Conservation (phyloP, 2,797 vertebrate species). For the Schizopygopsis malacanthus region DNA sequence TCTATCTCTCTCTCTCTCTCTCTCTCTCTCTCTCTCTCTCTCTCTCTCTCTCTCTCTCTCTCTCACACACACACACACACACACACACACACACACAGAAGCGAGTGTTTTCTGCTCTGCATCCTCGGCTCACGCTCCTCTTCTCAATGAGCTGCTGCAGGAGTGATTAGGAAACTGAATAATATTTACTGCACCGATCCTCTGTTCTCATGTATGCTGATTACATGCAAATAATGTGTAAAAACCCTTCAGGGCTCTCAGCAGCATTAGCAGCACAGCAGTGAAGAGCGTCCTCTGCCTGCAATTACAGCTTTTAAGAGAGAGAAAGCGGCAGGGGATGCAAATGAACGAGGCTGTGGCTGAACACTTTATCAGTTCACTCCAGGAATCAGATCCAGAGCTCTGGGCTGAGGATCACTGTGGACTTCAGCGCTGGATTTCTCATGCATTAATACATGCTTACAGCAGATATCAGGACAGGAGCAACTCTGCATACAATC, state of each 20-base stretch:
- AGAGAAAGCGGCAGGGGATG: slow-evolving; percentile 23
- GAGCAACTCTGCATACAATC: not conserved
- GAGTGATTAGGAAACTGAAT: not conserved
- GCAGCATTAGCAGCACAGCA: slow-evolving; percentile 24
- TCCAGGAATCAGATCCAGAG: not conserved
- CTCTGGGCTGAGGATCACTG: not conserved
- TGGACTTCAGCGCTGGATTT: not conserved
- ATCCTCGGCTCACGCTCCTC: too few relatives aligned
- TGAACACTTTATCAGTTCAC: not conserved
- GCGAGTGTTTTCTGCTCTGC: too few relatives aligned
- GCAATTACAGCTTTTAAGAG: slow-evolving; percentile 40
- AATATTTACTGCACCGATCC: slow-evolving; percentile 21
- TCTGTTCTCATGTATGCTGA: slow-evolving; percentile 40
- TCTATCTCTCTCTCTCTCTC: too few relatives aligned
- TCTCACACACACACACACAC: too few relatives aligned
- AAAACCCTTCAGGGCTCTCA: slow-evolving; percentile 26
- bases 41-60: too few relatives aligned
- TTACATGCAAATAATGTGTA: slow-evolving; percentile 49
- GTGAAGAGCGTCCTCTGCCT: slow-evolving; percentile 12
- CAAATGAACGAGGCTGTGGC: slow-evolving; percentile 16
- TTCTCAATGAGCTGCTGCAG: too few relatives aligned
- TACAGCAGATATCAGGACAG: too few relatives aligned
- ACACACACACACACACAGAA: too few relatives aligned
- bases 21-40: too few relatives aligned
- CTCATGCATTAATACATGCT: not conserved